Evolutionary conservation across 2,888 invertebrate species (phyloP), one percentile per base, ranked within the genome.

Genomic region (Drosophila atroscutellata): DNA sequence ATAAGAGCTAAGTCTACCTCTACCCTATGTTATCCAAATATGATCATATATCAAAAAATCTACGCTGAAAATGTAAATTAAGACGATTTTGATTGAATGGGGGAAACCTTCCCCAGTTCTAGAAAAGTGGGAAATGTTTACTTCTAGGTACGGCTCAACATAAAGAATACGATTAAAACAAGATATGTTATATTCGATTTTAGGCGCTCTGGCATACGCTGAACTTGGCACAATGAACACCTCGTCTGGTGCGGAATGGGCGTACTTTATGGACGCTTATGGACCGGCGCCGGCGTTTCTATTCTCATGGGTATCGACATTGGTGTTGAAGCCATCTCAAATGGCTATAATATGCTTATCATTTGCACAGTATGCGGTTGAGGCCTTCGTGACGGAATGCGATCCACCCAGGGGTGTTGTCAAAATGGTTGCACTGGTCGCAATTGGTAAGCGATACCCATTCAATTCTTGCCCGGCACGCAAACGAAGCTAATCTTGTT

Each of bases 171-270:
- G 7, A 45, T 13, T 13, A 2, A 45, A 20, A 20, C 7, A 24
- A 15, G 24, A 45, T 45, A 24, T 57, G 6, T 18, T 57, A 3
- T 32, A 0, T 2, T 30, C 15, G 11, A 13, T 28, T 62, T 37
- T 28, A 97, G 98, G 98, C 93, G 98, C 98, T 91, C 95, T 98
- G 91, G 96, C 98, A 84, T 98, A 98, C 93, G 98, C 98, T 90
- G 98, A 98, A 94, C 94, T 98, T 93, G 98, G 98, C 91, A 98
- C 98, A 81, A 97, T 98, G 97, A 98, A 98, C 93, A 97, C 98
- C 90, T 97, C 97, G 89, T 98, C 98, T 78, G 98, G 98, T 80
- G 98, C 98, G 77, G 98, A 98, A 93, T 98, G 98, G 94, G 98
- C 98, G 83, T 98, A 98, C 94, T 98, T 98, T 94, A 97, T 98